Percentiles rank a stretch among this genome's conserved stretches.
Evolutionary conservation across 2,797 vertebrate species (phyloP).

Genomic region (Hylomyscus alleni): DNA sequence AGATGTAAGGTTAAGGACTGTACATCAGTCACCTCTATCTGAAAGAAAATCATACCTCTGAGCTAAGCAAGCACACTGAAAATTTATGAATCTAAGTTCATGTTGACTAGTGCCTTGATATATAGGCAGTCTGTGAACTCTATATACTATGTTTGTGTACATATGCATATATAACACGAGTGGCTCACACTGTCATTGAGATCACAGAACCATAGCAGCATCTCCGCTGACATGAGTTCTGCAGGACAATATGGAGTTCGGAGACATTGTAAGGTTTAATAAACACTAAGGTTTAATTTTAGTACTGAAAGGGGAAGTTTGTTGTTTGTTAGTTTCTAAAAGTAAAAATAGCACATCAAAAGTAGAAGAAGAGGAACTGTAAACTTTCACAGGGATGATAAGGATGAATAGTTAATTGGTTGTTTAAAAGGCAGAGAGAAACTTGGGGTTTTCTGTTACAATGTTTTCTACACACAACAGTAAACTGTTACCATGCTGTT

Average conservation of each 20-base stretch:
- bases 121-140: background rate
- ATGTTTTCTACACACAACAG: slow-evolving; percentile 33
- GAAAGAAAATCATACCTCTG: slow-evolving; percentile 47
- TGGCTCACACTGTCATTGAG: slow-evolving; percentile 35
- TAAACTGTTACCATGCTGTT: slow-evolving; percentile 27
- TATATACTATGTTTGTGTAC: background rate
- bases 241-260: slow-evolving; percentile 60
- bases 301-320: slow-evolving; percentile 85
- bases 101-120: slow-evolving; percentile 50
- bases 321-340: slow-evolving; percentile 85
- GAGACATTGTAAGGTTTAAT: background rate
- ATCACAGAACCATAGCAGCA: background rate
- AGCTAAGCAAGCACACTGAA: slow-evolving; percentile 27
- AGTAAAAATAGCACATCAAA: slow-evolving; percentile 80
- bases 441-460: slow-evolving; percentile 24
- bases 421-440: slow-evolving; percentile 70
- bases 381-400: slow-evolving; percentile 83
- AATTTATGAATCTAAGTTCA: slow-evolving; percentile 67
- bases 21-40: slow-evolving; percentile 26
- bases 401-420: slow-evolving; percentile 76
- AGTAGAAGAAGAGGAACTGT: slow-evolving; percentile 86
- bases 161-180: background rate
- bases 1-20: slow-evolving; percentile 41
- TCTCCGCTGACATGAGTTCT: slow-evolving; percentile 47
- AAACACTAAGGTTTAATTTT: slow-evolving; percentile 76